A percentile compares a stretch with the other conserved stretches of the same genome.
These are phyloP conservation scores for Dipodomys spectabilis DNA, from an alignment of 2,113 vertebrate genomes.

Conservation along the genomic window DNA sequence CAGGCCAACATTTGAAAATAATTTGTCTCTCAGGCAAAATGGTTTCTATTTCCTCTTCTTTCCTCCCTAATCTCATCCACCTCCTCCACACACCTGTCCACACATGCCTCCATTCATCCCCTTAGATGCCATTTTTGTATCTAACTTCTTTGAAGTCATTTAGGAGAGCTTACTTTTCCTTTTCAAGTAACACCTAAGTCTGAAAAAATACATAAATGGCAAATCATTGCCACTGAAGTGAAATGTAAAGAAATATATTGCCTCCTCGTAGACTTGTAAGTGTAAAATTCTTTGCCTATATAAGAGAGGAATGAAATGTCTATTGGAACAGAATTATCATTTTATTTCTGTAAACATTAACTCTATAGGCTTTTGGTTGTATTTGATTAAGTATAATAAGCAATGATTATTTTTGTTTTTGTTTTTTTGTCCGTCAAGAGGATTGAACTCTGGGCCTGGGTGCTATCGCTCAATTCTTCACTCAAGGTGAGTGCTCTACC, in stretches of 20 bases:
- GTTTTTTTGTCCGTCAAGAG: no score
- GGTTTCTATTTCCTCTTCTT: background rate
- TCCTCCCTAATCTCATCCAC: background rate
- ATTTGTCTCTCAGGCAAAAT: background rate
- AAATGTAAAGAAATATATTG: constrained; percentile 49
- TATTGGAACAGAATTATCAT: background rate
- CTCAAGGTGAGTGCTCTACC: no score
- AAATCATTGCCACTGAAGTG: background rate
- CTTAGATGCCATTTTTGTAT: no score
- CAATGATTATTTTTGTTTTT: no score
- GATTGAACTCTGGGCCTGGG: no score
- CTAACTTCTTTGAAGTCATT: no score
- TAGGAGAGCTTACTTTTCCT: no score
- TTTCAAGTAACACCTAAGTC: no score
- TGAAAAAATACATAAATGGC: no score
- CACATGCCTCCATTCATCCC: no score
- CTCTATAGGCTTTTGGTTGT: background rate
- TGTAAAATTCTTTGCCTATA: constrained; percentile 21
- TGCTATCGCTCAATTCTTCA: no score
- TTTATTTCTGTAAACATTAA: background rate
- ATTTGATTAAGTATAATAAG: background rate
- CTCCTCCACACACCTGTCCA: no score
- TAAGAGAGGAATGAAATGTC: constrained; percentile 22
- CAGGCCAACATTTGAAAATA: background rate
- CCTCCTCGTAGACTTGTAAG: background rate